These are phyloP conservation scores for Addax nasomaculatus DNA, from an alignment of 2,113 vertebrate species.

Conservation along the genomic window DNA sequence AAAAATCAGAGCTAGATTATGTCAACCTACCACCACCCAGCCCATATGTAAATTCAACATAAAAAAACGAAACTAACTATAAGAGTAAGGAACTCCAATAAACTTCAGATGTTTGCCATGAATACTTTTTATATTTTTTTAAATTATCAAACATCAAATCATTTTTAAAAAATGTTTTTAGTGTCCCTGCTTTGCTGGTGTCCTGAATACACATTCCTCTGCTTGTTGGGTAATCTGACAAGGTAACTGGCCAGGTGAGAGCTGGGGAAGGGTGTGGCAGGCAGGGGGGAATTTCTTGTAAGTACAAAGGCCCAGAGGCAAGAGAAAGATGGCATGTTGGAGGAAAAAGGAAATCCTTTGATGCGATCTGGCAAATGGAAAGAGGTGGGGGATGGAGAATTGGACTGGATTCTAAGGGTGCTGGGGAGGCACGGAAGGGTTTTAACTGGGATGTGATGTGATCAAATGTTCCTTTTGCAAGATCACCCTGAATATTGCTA, in stretches of 20 bases:
- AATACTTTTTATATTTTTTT: neutral
- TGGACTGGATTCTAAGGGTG: neutral
- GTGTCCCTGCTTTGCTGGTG: neutral
- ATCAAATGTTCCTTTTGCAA: neutral
- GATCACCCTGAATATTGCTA: neutral
- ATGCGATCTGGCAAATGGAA: neutral
- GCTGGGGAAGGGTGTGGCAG: neutral
- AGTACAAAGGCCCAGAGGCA: neutral
- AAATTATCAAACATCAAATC: neutral
- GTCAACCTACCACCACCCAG: neutral
- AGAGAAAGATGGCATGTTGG: neutral
- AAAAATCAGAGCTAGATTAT: neutral
- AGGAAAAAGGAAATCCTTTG: neutral
- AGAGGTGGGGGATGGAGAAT: neutral
- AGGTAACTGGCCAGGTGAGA: neutral
- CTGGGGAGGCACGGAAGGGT: neutral
- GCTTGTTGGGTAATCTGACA: neutral
- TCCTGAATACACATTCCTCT: neutral
- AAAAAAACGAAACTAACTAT: neutral
- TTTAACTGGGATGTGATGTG: neutral
- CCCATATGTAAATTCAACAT: neutral
- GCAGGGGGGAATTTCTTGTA: neutral
- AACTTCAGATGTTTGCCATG: neutral
- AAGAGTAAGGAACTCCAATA: neutral
- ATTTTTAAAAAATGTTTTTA: neutral